Evolutionary conservation across 2,888 invertebrate species (phyloP).

Genomic region (Lithosia quadra): DNA sequence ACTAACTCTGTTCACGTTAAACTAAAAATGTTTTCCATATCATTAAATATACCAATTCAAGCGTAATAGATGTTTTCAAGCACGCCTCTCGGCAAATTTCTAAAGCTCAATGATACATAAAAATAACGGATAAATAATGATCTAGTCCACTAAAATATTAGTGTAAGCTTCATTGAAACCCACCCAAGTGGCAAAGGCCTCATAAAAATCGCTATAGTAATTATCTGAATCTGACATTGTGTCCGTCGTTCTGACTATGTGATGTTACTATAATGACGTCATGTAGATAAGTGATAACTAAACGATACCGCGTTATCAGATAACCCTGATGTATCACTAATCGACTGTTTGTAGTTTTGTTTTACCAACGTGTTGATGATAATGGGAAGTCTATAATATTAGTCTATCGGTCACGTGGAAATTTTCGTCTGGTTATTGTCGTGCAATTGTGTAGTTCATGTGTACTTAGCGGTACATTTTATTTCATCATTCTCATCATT

Average conservation of each 20-base stretch:
- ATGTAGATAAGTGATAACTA: conserved; percentile 55
- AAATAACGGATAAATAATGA: conserved; percentile 35
- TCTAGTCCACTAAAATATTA: conserved; percentile 33
- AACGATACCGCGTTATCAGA: conserved; percentile 69
- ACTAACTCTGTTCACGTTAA: neutral
- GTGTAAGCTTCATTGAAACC: conserved; percentile 22
- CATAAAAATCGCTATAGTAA: conserved; percentile 36
- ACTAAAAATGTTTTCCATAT: neutral
- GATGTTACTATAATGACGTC: conserved; percentile 69
- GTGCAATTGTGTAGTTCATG: neutral
- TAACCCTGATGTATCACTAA: conserved; percentile 80
- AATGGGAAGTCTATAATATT: conserved; percentile 29
- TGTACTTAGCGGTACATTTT: neutral
- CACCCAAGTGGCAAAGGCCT: conserved; percentile 27
- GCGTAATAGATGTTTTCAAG: neutral
- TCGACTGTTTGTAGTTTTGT: conserved; percentile 73
- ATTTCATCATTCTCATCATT: too few species aligned
- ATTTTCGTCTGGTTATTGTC: conserved; percentile 21
- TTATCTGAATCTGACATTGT: conserved; percentile 51
- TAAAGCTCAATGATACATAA: conserved; percentile 16
- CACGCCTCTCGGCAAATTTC: neutral
- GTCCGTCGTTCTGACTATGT: conserved; percentile 47
- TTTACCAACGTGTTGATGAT: conserved; percentile 50
- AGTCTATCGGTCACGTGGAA: conserved; percentile 21
- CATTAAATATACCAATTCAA: conserved; percentile 4